Evolutionary conservation across 2,888 invertebrate genomes (phyloP), one percentile per base, ranked within the genome.

Genomic region (Drosophila demipolita): DNA sequence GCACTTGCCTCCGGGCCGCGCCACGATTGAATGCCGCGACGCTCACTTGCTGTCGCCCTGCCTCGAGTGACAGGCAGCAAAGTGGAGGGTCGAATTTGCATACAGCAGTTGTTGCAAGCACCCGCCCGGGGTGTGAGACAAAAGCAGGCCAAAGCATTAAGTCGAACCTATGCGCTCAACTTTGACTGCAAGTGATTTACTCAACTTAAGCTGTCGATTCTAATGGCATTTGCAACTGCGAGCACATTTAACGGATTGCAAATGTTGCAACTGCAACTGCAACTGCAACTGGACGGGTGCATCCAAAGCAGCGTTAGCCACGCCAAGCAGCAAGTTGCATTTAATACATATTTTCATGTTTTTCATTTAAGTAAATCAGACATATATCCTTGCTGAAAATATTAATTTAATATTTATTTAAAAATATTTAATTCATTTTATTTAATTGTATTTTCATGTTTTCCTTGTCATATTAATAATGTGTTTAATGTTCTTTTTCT

Each of bases 141-240:
- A 15, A 52, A 32, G 55, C 17, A 20, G 40, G 49, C 48, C 33
- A 35, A 55, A 55, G 58, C 59, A 50, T 60, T 60, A 71, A 79
- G 52, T 55, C 59, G 52, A 33, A 52, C 54, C 69, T 60, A 4
- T 55, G 48, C 63, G 64, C 65, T 48, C 66, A 79, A 79, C 73
- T 89, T 80, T 77, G 70, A 57, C 78, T 77, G 67, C 73, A 71
- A 75, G 78, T 72, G 73, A 75, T 85, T 86, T 80, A 72, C 73
- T 64, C 40, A 62, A 66, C 62, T 79, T 48, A 66, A 72, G 62
- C 66, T 54, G 60, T 49, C 26, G 38, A 53, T n/a, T 50, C 55
- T 45, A 26, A 68, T 36, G 54, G 26, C 3, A 9, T 17, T 23
- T 6, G 50, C n/a, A 49, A 35, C 3, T 8, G 17, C 23, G 50